Percentiles rank a stretch among this genome's conserved stretches.
Conservation (phyloP, 2,113 vertebrate species). For the Felis chaus region DNA sequence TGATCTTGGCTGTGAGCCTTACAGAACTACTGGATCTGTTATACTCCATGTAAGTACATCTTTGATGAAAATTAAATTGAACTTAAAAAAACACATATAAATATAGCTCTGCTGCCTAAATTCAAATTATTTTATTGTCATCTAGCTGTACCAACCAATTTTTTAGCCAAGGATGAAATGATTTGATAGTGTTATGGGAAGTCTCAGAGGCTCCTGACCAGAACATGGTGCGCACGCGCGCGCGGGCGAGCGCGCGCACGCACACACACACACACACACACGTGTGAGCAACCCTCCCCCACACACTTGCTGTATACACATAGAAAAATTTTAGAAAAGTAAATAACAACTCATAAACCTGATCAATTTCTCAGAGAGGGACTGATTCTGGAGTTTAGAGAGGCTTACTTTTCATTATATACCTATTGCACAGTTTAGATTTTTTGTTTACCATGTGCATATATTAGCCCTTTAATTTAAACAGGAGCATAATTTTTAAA, state of each 20-base stretch:
- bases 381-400: neutral
- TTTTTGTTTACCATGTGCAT: neutral
- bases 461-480: neutral
- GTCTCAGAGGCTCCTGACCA: neutral
- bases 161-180: neutral
- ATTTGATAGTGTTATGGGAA: neutral
- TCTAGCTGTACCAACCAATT: neutral
- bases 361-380: neutral
- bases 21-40: neutral
- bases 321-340: neutral
- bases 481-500: neutral
- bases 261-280: neutral
- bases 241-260: fast-evolving
- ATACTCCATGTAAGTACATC: neutral
- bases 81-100: neutral
- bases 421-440: neutral
- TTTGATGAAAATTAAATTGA: slow-evolving; percentile 32
- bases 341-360: neutral
- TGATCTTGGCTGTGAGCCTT: neutral
- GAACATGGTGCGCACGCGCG: fast-evolving
- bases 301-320: neutral
- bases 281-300: no score
- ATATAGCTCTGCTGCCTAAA: neutral
- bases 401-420: neutral
- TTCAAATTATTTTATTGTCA: neutral